A percentile compares a stretch with the other conserved stretches of the same genome.
These are phyloP conservation scores for Nixonia krombeini DNA, from an alignment of 1,140 invertebrate species.

Conservation along the genomic window DNA sequence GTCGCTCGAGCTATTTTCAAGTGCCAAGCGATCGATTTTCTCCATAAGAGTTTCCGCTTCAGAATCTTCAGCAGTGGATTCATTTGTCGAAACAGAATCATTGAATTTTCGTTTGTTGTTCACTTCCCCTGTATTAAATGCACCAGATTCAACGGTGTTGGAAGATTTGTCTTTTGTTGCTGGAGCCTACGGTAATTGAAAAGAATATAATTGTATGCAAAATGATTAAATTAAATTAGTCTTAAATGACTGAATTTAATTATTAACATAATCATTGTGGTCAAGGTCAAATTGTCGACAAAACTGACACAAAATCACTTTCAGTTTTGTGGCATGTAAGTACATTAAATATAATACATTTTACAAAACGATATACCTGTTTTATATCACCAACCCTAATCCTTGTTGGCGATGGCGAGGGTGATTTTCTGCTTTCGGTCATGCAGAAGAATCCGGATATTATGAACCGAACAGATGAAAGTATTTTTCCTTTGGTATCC, in stretches of 20 bases:
- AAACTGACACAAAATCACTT: too few species aligned
- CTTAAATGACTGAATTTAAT: too few species aligned
- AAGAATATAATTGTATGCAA: too few species aligned
- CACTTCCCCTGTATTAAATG: background rate
- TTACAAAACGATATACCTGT: too few species aligned
- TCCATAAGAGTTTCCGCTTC: constrained; percentile 36
- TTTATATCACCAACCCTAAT: constrained; percentile 51
- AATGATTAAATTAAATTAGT: background rate
- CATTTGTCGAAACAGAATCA: constrained; percentile 23
- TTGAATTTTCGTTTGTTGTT: constrained; percentile 48
- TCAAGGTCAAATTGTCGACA: too few species aligned
- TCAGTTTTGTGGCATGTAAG: too few species aligned
- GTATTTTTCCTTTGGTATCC: constrained; percentile 58
- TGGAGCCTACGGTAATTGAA: too few species aligned
- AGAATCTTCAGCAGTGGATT: constrained; percentile 28
- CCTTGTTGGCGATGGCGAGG: constrained; percentile 62
- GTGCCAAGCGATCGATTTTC: constrained; percentile 46
- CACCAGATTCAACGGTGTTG: too few species aligned
- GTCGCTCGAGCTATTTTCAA: constrained; percentile 43
- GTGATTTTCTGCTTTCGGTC: constrained; percentile 53
- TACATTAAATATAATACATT: too few species aligned
- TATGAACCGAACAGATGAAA: constrained; percentile 60
- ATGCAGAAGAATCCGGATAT: constrained; percentile 64
- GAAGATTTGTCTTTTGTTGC: constrained; percentile 42
- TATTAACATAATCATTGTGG: constrained; percentile 44